phyloP scores from a whole-genome alignment of 2,113 vertebrate genomes.

The Oncorhynchus nerka region DNA sequence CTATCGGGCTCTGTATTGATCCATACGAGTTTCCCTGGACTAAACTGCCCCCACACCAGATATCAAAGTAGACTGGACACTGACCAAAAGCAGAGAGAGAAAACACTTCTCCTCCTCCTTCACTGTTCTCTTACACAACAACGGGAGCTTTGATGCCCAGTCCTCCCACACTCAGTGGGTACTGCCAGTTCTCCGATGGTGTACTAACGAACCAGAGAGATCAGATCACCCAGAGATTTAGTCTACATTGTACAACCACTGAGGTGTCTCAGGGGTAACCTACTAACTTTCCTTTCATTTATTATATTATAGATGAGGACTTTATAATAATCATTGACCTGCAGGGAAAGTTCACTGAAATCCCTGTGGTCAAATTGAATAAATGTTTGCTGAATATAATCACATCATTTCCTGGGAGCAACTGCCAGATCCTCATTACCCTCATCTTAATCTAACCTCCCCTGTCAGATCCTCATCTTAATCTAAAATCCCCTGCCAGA shows the following conservation, averaged over 20 bases:
- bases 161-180: conserved; percentile 56
- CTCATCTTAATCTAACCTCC: no score
- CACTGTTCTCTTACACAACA: conserved; percentile 54
- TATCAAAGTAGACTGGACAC: conserved; percentile 51
- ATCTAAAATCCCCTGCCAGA: background rate
- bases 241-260: no score
- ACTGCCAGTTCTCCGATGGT: conserved; percentile 31
- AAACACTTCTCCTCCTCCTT: background rate
- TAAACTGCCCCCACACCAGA: conserved; percentile 27
- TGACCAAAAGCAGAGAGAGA: conserved; percentile 2
- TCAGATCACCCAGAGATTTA: background rate
- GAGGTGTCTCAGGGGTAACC: no score
- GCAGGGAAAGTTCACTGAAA: no score
- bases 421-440: no score
- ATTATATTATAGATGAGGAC: no score
- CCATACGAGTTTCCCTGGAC: conserved; percentile 14
- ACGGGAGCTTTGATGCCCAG: conserved; percentile 28
- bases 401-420: background rate
- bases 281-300: no score
- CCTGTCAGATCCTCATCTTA: no score
- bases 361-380: background rate
- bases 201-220: conserved; percentile 3
- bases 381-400: background rate
- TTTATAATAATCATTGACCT: no score
- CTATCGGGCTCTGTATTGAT: conserved; percentile 24